Evolutionary conservation across 2,113 vertebrate genomes (phyloP), one percentile per base, ranked within the genome.

Genomic region (Silurus meridionalis): DNA sequence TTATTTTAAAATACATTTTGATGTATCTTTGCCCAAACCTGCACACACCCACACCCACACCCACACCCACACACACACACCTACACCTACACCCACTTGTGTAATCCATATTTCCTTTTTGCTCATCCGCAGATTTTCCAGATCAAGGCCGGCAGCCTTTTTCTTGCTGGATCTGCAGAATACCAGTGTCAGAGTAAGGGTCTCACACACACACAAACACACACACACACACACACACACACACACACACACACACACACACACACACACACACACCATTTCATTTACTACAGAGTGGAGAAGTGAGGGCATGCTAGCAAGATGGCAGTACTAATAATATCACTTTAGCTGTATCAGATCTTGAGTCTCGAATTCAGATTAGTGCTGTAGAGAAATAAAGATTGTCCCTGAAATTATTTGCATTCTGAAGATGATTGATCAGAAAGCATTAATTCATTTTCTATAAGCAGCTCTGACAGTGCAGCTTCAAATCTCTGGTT

Each of bases 121-220:
- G 71, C 71, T 48, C 69, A 48, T 48, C 37, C 11, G 37, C 15
- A 72, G 37, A 48, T 72, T 48, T 48, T 72, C 28, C 69, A 48
- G 69, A 48, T 72, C 15, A 46, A 13, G 15, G 69, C 37, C 37
- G 8, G 37, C 28, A 48, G 37, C 37, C 37, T 72, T 48, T 74
- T 74, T 74, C 71, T 74, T 1, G 1, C 48, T 52, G 21, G 19
- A 52, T 52, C 71, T 52, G 71, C 71, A 74, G 71, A 74, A 52
- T 52, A 52, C 71, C 9, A 2, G 71, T 52, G 8, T 74, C 48
- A 74, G 71, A 10, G 9, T 74, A 48, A 52, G 48, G 48, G 19
- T n/a, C 50, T 7, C 71, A 74, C 48, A 52, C 71, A 52, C 71
- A 74, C 71, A 74, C 71, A 74, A 46, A 74, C 71, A 50, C 71